A percentile compares a stretch with the other conserved stretches of the same genome.
phyloP scores from a whole-genome alignment of 2,888 invertebrate genomes.

The Cryptocheilus praepositus region DNA sequence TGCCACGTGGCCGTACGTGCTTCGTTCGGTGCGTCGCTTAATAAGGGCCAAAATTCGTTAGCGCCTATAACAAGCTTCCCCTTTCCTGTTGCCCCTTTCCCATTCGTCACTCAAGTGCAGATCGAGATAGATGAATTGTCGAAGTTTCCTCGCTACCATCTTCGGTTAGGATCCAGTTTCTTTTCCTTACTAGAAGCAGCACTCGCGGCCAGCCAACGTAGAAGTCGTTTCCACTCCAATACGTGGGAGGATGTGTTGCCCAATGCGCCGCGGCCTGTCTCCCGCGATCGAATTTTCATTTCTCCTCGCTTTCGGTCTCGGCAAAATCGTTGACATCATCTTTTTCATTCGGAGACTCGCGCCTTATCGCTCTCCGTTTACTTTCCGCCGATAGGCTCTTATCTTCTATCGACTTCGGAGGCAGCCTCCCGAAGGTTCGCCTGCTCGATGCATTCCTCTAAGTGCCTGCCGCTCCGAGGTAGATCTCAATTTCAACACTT shows the following conservation, averaged over 20 bases:
- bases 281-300: conserved; percentile 1
- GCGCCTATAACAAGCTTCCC: neutral
- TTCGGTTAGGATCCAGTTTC: conserved; percentile 53
- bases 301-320: neutral
- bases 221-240: conserved; percentile 38
- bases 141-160: conserved; percentile 48
- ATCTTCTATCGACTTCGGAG: neutral
- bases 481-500: too few species aligned
- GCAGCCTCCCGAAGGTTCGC: too few species aligned
- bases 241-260: conserved; percentile 47
- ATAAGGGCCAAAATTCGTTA: conserved; percentile 31
- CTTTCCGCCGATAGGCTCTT: conserved; percentile 4
- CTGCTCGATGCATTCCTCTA: too few species aligned
- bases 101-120: too few species aligned
- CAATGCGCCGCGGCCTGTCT: conserved; percentile 8
- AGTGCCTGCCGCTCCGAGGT: too few species aligned
- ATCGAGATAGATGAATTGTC: conserved; percentile 21
- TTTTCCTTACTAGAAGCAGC: conserved; percentile 39
- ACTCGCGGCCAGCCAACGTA: conserved; percentile 39
- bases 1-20: conserved; percentile 57
- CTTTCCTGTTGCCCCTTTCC: too few species aligned
- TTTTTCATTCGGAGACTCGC: neutral
- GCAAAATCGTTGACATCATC: too few species aligned
- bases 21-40: conserved; percentile 1
- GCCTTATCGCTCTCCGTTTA: neutral